These are phyloP conservation scores for Typhlomys cinereus DNA, from an alignment of 2,113 vertebrate species.

Conservation along the genomic window DNA sequence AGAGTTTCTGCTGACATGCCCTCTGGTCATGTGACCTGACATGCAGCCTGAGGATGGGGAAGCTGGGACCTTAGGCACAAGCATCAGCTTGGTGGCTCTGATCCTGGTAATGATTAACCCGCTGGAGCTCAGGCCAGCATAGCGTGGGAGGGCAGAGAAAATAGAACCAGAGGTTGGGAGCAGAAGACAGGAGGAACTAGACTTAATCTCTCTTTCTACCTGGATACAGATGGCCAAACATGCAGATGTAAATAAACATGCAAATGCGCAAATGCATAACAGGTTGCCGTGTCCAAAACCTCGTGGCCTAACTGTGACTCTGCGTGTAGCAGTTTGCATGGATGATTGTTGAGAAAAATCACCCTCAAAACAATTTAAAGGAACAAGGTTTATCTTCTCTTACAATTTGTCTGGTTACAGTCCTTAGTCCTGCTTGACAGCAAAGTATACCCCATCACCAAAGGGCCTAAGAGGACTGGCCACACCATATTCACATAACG, in stretches of 20 bases:
- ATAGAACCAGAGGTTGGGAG: neutral
- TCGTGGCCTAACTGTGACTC: neutral
- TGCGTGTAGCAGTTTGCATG: no score
- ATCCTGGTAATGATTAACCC: neutral
- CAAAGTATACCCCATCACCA: no score
- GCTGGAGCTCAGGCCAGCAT: neutral
- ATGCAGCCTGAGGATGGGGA: no score
- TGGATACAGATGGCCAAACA: neutral
- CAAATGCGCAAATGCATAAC: neutral
- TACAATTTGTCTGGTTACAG: no score
- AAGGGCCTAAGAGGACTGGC: no score
- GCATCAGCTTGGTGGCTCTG: neutral
- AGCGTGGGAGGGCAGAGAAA: neutral
- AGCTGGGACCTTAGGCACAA: neutral
- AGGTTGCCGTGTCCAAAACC: neutral
- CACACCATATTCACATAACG: no score
- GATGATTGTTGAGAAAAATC: no score
- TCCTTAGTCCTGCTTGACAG: no score
- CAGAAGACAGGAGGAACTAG: neutral
- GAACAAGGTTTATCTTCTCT: no score
- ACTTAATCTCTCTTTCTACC: neutral
- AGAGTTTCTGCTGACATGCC: neutral
- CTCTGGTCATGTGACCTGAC: neutral
- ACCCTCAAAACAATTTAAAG: no score
- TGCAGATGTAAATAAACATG: neutral